Evolutionary conservation across 2,888 invertebrate genomes (phyloP), one percentile per base, ranked within the genome.

Genomic region (Achlya flavicornis): DNA sequence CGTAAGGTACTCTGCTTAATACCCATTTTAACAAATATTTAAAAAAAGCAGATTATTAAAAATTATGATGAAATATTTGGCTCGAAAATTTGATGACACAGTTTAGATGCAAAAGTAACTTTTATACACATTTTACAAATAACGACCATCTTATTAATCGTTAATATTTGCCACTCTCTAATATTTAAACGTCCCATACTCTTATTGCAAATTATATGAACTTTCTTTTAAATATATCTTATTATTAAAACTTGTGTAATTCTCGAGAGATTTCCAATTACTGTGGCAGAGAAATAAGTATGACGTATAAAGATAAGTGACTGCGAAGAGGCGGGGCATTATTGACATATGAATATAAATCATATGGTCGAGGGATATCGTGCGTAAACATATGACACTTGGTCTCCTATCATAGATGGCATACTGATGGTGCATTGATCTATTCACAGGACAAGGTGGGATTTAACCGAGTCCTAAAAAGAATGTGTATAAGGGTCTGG

Each of bases 11-110:
- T 89, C 10, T 72, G 63, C 0, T 81, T 66, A 33, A 72, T 71
- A 1, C 91, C 91, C 91, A 91, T 91, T 63, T 64, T 74, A 6
- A 26, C 26, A 12, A 5, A 5, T 4, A 7, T n/a, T n/a, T 14
- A 14, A 5, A 14, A 43, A 43, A 7, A 35, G 7, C 5, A 5
- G 5, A 38, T 38, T 10, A 8, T 38, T 38, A 3, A 35, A 6
- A 35, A 6, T 35, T 35, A 35, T 5, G 35, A 35, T 0, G 4
- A 35, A 35, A 7, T 35, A 35, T 7, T 35, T 35, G 35, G 35
- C 35, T 35, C 35, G 35, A 35, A 35, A 35, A 4, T 35, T 35
- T 7, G 35, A 35, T 4, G 35, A 35, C 7, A 35, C 5, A 35
- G 4, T 41, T 41, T 7, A 12, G 1, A 41, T 12, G 12, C 10